Evolutionary conservation across 1,140 invertebrate genomes (phyloP).

Genomic region (Drosophila nebulosa): DNA sequence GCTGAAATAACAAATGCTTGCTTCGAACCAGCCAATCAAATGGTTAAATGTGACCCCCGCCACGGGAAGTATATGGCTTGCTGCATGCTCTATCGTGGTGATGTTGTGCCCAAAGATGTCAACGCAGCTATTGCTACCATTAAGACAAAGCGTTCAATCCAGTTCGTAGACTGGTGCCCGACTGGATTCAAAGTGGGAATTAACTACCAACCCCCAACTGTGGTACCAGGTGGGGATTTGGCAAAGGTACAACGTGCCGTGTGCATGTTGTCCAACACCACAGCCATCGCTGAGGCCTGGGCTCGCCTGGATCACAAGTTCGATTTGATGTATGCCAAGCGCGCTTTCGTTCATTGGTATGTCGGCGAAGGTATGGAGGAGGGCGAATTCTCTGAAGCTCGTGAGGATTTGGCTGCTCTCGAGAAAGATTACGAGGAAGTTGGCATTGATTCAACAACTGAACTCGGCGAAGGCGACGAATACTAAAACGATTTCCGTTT

Average conservation of each 20-base stretch:
- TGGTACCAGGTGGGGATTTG: slow-evolving; percentile 91
- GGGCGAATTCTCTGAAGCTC: slow-evolving; percentile 92
- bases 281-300: slow-evolving; percentile 90
- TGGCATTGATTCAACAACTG: slow-evolving; percentile 85
- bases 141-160: slow-evolving; percentile 91
- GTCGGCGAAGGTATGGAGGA: slow-evolving; percentile 94
- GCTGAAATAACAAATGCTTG: slow-evolving; percentile 93
- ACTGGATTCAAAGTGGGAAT: slow-evolving; percentile 93
- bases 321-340: slow-evolving; percentile 91
- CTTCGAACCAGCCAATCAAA: slow-evolving; percentile 94
- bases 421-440: slow-evolving; percentile 94
- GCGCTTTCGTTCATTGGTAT: slow-evolving; percentile 93
- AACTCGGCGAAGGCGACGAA: slow-evolving; percentile 86
- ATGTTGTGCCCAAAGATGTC: slow-evolving; percentile 90
- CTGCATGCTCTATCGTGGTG: slow-evolving; percentile 90
- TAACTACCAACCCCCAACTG: slow-evolving; percentile 91
- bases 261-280: slow-evolving; percentile 91
- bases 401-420: slow-evolving; percentile 91
- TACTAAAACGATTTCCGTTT: slow-evolving; percentile 81
- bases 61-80: slow-evolving; percentile 96
- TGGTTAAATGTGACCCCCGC: slow-evolving; percentile 95
- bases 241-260: slow-evolving; percentile 88
- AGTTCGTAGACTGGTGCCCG: slow-evolving; percentile 96
- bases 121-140: slow-evolving; percentile 92
- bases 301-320: slow-evolving; percentile 91